Base-by-base conservation (phyloP, 2,797 vertebrate species). In the Tokudaia tokunoshimensis region DNA sequence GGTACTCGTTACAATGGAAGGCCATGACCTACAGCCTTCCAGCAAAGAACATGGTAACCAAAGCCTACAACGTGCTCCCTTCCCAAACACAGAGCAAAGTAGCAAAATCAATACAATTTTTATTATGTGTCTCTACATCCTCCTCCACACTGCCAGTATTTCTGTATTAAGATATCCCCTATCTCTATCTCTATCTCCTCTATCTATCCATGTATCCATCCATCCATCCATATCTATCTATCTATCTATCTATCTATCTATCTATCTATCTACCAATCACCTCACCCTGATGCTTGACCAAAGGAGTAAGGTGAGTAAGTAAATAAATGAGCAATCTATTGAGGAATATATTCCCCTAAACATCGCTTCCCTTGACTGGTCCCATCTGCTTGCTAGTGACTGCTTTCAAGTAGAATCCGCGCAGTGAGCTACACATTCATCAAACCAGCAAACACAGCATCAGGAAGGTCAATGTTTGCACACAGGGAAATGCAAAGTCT, bases 21-120 rank as follows among this genome's bases (percentile, higher is more conserved):
- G 50, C 70, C 59, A n/a, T 10, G 37, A 2, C 37, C 85, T 90
- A 41, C 0, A 37, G 20, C 41, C 74, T 94, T 92, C 59, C 44
- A 55, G 4, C 80, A 55, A 37, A 90, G 70, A 86, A 47, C 47
- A 13, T 57, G n/a, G 29, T 47, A 50, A 89, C 61, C 31, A 57
- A 6, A 2, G 41, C 11, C 37, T 63, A 59, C 31, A 47, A 9
- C 4, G 12, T 74, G 65, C 44, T 57, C 63, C 76, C 82, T 89
- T 90, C 37, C 52, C 57, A 72, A 10, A 26, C 14, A 89, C 7
- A 6, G 31, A 50, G 29, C 14, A 76, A 67, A 89, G 75, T 41
- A 67, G 50, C n/a, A 94, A 83, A 95, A 87, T 20, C 13, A 92
- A 75, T 59, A 29, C 55, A 75, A 79, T 41, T 19, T 34, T 89